Percentiles rank a stretch among this genome's conserved stretches.
Evolutionary conservation across 2,113 vertebrate species (phyloP).

Genomic region (Macaca nemestrina): DNA sequence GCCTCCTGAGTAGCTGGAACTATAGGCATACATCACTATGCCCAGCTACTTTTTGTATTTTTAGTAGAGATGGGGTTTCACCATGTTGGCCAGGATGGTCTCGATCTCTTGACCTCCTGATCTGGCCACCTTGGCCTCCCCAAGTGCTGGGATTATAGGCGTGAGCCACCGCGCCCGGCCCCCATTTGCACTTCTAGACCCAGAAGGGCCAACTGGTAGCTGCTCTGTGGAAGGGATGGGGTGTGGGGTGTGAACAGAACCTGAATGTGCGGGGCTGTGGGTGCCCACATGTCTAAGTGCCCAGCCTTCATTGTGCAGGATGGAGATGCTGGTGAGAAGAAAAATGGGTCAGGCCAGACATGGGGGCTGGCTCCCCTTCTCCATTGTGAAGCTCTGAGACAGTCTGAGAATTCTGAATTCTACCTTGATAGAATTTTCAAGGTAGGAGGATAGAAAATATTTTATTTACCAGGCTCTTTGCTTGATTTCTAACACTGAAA

Average conservation of each 20-base stretch:
- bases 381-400: not conserved
- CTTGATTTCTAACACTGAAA: not conserved
- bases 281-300: not conserved
- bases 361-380: not conserved
- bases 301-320: not conserved
- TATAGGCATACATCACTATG: no score
- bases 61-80: no score
- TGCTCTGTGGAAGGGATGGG: fast-evolving
- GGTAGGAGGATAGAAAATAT: not conserved
- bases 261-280: not conserved
- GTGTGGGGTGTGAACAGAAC: not conserved
- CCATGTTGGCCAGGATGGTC: no score
- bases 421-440: not conserved
- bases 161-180: no score
- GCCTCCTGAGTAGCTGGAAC: no score
- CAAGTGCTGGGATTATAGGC: no score
- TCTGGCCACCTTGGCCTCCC: no score
- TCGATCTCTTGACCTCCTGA: no score
- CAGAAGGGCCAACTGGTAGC: fast-evolving
- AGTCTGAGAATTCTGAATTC: not conserved
- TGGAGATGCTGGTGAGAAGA: not conserved
- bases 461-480: not conserved
- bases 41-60: no score
- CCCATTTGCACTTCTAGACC: not conserved
- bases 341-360: not conserved